phyloP scores from a whole-genome alignment of 2,888 invertebrate genomes.

The Noctua comes region DNA sequence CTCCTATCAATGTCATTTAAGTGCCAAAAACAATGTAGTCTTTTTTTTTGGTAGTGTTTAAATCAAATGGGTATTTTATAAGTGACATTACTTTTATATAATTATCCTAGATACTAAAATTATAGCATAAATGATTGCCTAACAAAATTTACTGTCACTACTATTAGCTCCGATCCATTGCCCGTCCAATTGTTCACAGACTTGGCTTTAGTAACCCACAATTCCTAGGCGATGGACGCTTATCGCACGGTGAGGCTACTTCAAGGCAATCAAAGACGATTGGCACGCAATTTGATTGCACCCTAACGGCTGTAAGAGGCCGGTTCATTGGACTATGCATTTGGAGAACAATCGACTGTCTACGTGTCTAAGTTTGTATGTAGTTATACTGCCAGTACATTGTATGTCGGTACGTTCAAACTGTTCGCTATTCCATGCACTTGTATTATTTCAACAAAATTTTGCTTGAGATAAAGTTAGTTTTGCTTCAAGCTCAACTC shows the following conservation, averaged over 20 bases:
- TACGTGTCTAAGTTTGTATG: neutral
- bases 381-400: neutral
- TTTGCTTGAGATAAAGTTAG: slow-evolving; percentile 41
- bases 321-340: slow-evolving; percentile 31
- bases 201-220: slow-evolving; percentile 38
- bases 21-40: no score
- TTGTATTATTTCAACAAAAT: slow-evolving; percentile 49
- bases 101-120: no score
- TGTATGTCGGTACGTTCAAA: neutral
- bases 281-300: slow-evolving; percentile 53
- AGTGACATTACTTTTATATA: neutral
- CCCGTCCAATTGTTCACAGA: slow-evolving; percentile 31
- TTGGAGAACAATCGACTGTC: slow-evolving; percentile 9
- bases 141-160: neutral
- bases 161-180: neutral
- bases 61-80: neutral
- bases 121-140: neutral
- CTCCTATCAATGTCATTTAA: no score
- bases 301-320: slow-evolving; percentile 29
- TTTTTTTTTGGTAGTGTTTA: neutral
- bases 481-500: slow-evolving; percentile 42
- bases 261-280: slow-evolving; percentile 54
- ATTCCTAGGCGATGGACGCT: slow-evolving; percentile 5
- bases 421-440: slow-evolving; percentile 26
- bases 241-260: slow-evolving; percentile 35